Conservation (phyloP, 2,888 invertebrate species). For the Neocrepidodera transversa region DNA sequence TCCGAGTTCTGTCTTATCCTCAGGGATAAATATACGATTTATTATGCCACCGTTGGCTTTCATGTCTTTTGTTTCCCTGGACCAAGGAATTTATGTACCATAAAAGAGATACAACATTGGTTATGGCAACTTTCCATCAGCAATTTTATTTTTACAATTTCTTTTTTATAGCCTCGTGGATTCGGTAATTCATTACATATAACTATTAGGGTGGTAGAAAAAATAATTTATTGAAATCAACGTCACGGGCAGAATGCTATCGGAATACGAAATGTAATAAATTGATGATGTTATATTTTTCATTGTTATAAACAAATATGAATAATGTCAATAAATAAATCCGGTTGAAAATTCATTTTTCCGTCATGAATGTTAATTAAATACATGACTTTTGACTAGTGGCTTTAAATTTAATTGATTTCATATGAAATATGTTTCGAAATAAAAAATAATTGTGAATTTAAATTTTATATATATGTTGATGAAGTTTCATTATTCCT, state of each 20-base stretch:
- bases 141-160: constrained; percentile 8
- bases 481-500: neutral
- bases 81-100: constrained; percentile 10
- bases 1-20: neutral
- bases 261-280: neutral
- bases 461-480: neutral
- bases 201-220: too few species aligned
- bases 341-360: too few species aligned
- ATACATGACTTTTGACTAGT: too few species aligned
- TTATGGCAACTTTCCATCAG: neutral
- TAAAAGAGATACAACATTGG: constrained; percentile 12
- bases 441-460: too few species aligned
- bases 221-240: constrained; percentile 1
- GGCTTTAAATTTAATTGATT: too few species aligned
- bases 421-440: too few species aligned
- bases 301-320: neutral
- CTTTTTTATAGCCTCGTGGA: neutral
- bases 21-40: constrained; percentile 12
- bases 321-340: neutral
- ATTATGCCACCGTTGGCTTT: constrained; percentile 8
- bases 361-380: too few species aligned
- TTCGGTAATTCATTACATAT: too few species aligned
- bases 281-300: neutral
- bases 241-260: neutral
- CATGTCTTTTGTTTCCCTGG: constrained; percentile 19